phyloP scores from a whole-genome alignment of 2,888 invertebrate genomes.

The Drosophila greeni region DNA sequence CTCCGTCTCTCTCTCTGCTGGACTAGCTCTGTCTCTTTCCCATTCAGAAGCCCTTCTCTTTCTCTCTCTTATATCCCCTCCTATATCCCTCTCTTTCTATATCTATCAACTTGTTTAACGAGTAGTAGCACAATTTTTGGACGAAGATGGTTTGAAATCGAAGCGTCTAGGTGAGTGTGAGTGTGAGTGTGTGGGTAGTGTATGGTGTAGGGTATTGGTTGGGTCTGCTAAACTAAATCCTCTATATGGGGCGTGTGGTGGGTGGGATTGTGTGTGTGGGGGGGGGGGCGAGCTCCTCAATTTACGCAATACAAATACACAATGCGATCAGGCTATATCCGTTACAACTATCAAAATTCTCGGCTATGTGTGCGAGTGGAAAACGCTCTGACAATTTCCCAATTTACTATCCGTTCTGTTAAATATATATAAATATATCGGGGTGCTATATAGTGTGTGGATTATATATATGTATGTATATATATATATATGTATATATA shows the following conservation, averaged over 20 bases:
- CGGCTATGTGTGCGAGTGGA: conserved; percentile 39
- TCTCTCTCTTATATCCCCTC: conserved; percentile 3
- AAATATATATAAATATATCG: conserved; percentile 30
- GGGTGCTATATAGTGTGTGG: conserved; percentile 34
- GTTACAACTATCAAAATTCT: conserved; percentile 38
- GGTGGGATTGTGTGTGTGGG: conserved; percentile 17
- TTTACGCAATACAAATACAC: conserved; percentile 42
- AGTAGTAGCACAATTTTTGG: conserved; percentile 69
- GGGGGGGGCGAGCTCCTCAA: conserved; percentile 48
- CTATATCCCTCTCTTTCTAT: conserved; percentile 32
- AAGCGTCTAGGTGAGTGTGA: conserved; percentile 57
- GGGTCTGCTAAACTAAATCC: conserved; percentile 37
- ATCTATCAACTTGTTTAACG: conserved; percentile 65
- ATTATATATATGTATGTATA: conserved; percentile 15
- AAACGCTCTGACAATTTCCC: conserved; percentile 25
- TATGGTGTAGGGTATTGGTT: conserved; percentile 2
- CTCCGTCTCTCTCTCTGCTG: conserved; percentile 1
- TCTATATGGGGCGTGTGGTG: conserved; percentile 24
- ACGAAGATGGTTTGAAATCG: conserved; percentile 72
- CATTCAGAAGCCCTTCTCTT: conserved; percentile 8
- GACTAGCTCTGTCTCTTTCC: conserved; percentile 17
- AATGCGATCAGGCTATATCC: conserved; percentile 36
- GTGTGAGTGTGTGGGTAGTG: background rate
- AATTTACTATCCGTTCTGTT: conserved; percentile 6
- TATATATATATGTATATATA: conserved; percentile 24